These are phyloP conservation scores for Lissonota sp. DNA, from an alignment of 2,888 invertebrate species.

Conservation along the genomic window DNA sequence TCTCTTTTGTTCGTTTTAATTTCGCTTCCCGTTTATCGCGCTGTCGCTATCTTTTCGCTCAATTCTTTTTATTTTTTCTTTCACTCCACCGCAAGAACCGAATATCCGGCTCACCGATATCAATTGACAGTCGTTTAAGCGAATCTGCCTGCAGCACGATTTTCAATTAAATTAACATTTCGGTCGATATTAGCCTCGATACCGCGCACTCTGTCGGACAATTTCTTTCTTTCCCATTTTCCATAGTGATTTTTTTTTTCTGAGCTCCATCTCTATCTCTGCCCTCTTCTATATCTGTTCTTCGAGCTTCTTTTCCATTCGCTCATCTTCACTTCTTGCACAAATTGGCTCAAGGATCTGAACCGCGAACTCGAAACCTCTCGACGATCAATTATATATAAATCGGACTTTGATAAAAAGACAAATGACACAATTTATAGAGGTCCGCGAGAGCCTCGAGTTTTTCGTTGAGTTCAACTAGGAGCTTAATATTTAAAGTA, in stretches of 20 bases:
- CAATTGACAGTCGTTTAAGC: conserved; percentile 75
- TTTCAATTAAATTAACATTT: conserved; percentile 75
- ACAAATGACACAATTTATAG: neutral
- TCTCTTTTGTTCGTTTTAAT: conserved; percentile 6
- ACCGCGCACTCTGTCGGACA: conserved; percentile 19
- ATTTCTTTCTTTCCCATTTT: conserved; percentile 21
- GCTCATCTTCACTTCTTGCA: conserved; percentile 27
- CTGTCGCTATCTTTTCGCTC: conserved; percentile 22
- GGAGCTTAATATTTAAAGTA: neutral
- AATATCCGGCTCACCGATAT: conserved; percentile 61
- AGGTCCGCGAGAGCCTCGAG: neutral
- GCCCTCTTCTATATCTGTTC: conserved; percentile 13
- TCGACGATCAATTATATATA: neutral
- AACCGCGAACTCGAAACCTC: neutral
- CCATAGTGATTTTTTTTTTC: no score
- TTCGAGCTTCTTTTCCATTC: conserved; percentile 33
- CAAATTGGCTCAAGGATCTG: conserved; percentile 1
- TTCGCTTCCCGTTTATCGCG: conserved; percentile 20
- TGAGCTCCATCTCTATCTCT: conserved; percentile 6
- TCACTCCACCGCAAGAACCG: conserved; percentile 16
- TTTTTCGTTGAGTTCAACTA: neutral
- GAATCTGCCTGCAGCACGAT: conserved; percentile 73
- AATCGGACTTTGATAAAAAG: neutral
- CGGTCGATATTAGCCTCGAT: conserved; percentile 61
- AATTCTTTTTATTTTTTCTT: conserved; percentile 20